phyloP scores from a whole-genome alignment of 2,113 vertebrate genomes.

The Nematolebias whitei region DNA sequence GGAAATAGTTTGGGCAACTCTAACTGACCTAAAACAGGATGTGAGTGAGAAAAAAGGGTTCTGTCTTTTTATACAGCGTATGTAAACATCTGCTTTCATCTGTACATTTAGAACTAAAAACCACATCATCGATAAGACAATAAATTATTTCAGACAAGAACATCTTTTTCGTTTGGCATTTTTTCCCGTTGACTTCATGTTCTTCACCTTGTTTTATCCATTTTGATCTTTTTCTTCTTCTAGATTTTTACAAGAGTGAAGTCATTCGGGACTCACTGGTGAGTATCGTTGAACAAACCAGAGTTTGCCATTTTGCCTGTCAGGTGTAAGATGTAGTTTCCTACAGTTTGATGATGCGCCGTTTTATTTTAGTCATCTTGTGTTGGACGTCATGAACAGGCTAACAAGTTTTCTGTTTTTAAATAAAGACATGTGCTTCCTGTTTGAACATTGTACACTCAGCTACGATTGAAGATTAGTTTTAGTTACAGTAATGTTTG shows the following conservation, averaged over 20 bases:
- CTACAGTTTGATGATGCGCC: neutral
- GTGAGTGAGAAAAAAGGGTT: too few relatives aligned
- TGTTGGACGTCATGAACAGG: neutral
- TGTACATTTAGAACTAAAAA: too few relatives aligned
- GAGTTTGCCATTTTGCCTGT: neutral
- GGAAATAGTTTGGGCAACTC: too few relatives aligned
- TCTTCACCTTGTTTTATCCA: constrained; percentile 3
- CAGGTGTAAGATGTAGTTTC: neutral
- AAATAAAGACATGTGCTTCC: too few relatives aligned
- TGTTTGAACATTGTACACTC: too few relatives aligned
- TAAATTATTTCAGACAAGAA: too few relatives aligned
- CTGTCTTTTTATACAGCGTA: too few relatives aligned
- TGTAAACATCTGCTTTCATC: too few relatives aligned
- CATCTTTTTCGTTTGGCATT: neutral
- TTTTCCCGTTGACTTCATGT: neutral
- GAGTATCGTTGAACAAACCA: constrained; percentile 74
- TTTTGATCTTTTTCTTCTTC: constrained; percentile 16
- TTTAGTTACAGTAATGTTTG: too few relatives aligned
- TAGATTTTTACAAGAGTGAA: constrained; percentile 98
- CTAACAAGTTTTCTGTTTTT: neutral
- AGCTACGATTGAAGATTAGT: too few relatives aligned
- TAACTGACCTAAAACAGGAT: too few relatives aligned
- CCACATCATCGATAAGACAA: too few relatives aligned
- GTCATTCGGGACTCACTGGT: constrained; percentile 98
- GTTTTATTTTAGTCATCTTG: neutral